These are phyloP conservation scores for Hartigia nigra DNA, from an alignment of 2,888 invertebrate species.

Conservation along the genomic window DNA sequence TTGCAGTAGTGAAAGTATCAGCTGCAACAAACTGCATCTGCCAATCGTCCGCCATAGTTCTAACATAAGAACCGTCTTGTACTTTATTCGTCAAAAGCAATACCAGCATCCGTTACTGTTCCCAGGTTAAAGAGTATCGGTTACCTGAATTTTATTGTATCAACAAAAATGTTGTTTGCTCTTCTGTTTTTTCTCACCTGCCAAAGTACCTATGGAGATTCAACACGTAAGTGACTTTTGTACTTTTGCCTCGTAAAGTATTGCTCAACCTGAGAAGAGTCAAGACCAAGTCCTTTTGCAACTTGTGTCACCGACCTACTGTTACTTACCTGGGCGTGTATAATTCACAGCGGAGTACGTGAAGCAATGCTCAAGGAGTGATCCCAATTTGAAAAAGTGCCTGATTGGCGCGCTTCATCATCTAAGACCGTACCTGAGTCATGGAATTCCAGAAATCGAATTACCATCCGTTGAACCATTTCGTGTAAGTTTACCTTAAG, in stretches of 20 bases:
- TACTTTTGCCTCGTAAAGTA: background rate
- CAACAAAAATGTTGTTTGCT: background rate
- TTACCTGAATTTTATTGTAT: background rate
- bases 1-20: conserved; percentile 48
- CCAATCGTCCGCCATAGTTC: conserved; percentile 50
- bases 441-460: conserved; percentile 69
- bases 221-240: background rate
- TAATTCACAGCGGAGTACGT: conserved; percentile 67
- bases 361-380: conserved; percentile 74
- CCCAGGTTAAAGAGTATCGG: background rate
- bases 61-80: conserved; percentile 42
- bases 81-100: conserved; percentile 7
- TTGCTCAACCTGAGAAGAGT: background rate
- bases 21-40: conserved; percentile 50
- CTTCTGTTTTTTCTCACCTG: background rate
- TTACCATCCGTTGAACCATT: conserved; percentile 70
- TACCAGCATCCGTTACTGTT: background rate
- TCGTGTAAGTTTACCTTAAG: conserved; percentile 47
- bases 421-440: conserved; percentile 63
- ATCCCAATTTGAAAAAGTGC: conserved; percentile 64
- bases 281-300: background rate
- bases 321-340: background rate
- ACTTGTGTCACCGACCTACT: background rate
- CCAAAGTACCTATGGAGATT: background rate
- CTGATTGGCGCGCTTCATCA: conserved; percentile 64